Evolutionary conservation across 2,797 vertebrate species (phyloP), one percentile per base, ranked within the genome.

Genomic region (Chaetophractus vellerosus): DNA sequence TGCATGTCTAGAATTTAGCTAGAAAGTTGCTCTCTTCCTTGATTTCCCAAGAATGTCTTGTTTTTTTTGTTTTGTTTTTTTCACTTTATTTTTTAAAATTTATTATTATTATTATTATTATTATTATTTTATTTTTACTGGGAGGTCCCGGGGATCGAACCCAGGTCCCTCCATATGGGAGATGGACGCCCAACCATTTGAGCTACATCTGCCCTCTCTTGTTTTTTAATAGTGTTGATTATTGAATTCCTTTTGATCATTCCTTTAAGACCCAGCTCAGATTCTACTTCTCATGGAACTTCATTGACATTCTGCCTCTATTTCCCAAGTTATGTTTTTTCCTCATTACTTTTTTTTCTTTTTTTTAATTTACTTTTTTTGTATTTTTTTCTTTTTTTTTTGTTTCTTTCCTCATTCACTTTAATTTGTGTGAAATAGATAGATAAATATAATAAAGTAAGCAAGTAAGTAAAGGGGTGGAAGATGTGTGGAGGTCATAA

Each of bases 171-270:
- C n/a, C n/a, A n/a, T n/a, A n/a, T n/a, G n/a, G n/a, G n/a, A n/a
- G n/a, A n/a, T n/a, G n/a, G n/a, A n/a, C n/a, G n/a, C n/a, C n/a
- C n/a, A n/a, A n/a, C n/a, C n/a, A n/a, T n/a, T n/a, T n/a, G n/a
- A n/a, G n/a, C n/a, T n/a, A n/a, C n/a, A n/a, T n/a, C n/a, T n/a
- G n/a, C n/a, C n/a, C n/a, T n/a, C n/a, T n/a, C n/a, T n/a, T n/a
- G n/a, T n/a, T n/a, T n/a, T 93, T 82, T 19, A 86, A 72, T 91
- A 55, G 71, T 96, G 74, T 21, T 75, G 21, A 81, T 87, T 69
- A 55, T 52, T 94, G 31, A 80, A 57, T 88, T 75, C 26, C 66
- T 94, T 0, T 48, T 96, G n/a, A 61, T 87, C 21, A 21, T 52
- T 61, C 33, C 33, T 83, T 59, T 74, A 78, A 79, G 75, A 92